phyloP scores from a whole-genome alignment of 35 echinoderm and acorn worm genomes.

The Amphiura filiformis region DNA sequence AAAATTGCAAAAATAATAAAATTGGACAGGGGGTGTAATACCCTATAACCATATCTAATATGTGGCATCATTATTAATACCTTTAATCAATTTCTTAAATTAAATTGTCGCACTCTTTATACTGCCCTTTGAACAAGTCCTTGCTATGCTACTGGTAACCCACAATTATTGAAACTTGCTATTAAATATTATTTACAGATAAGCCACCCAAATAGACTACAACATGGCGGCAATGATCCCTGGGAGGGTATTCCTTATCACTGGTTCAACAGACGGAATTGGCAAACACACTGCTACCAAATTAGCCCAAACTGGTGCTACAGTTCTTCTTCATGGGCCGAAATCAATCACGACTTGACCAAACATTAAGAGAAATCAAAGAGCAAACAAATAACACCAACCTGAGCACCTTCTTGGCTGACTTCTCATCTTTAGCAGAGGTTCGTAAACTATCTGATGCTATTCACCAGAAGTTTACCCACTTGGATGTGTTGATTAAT shows the following conservation, averaged over 20 bases:
- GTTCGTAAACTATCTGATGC: conserved; percentile 67
- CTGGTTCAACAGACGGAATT: conserved; percentile 93
- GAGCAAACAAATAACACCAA: conserved; percentile 61
- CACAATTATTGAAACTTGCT: too few species aligned
- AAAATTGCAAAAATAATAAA: too few species aligned
- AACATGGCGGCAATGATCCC: too few species aligned
- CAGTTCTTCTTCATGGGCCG: conserved; percentile 87
- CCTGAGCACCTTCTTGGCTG: conserved; percentile 58
- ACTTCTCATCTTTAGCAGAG: conserved; percentile 58
- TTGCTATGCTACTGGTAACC: too few species aligned
- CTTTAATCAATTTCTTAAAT: too few species aligned
- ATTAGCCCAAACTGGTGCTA: conserved; percentile 77
- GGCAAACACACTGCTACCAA: conserved; percentile 86
- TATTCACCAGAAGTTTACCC: conserved; percentile 43
- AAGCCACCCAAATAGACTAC: too few species aligned
- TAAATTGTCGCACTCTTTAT: too few species aligned
- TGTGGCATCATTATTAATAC: too few species aligned
- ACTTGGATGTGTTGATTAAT: conserved; percentile 87
- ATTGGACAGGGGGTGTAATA: too few species aligned
- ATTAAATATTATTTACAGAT: too few species aligned
- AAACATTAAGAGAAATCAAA: conserved; percentile 57
- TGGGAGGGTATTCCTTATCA: conserved; percentile 69
- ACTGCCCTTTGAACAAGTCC: too few species aligned
- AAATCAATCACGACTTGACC: conserved; percentile 28
- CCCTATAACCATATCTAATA: too few species aligned